phyloP scores from a whole-genome alignment of 2,888 invertebrate genomes.

The Linnaemya tessellans region DNA sequence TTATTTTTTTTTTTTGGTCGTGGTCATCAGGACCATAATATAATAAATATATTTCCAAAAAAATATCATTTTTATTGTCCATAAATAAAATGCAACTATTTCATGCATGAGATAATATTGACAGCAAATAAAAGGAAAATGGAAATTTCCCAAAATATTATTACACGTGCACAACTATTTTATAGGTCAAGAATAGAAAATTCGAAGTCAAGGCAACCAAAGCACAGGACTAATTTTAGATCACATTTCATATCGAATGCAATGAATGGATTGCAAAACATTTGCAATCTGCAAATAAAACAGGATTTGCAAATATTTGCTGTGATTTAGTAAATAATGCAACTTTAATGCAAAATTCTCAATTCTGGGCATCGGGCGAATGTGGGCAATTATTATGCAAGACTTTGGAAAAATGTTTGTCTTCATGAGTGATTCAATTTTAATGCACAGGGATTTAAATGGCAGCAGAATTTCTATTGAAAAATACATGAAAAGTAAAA shows the following conservation, averaged over 20 bases:
- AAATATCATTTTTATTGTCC: background rate
- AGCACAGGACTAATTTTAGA: background rate
- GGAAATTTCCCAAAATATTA: background rate
- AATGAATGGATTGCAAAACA: background rate
- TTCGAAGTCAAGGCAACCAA: background rate
- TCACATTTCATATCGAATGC: background rate
- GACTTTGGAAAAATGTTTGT: background rate
- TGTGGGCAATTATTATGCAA: background rate
- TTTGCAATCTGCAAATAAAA: background rate
- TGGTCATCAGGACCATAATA: background rate
- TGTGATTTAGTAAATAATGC: background rate
- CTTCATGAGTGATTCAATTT: background rate
- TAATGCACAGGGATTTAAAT: constrained; percentile 8
- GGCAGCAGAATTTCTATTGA: background rate
- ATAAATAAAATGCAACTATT: constrained; percentile 24
- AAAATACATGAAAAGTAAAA: background rate
- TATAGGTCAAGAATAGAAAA: constrained; percentile 13
- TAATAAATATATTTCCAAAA: constrained; percentile 2
- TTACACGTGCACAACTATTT: background rate
- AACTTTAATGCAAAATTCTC: background rate
- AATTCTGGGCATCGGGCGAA: background rate
- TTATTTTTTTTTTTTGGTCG: background rate
- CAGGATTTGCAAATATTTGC: background rate
- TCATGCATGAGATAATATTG: constrained; percentile 21
- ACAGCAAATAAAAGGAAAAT: constrained; percentile 28